Conservation (phyloP, 92 coral and sea anemone species). For the Palythoa grandis region DNA sequence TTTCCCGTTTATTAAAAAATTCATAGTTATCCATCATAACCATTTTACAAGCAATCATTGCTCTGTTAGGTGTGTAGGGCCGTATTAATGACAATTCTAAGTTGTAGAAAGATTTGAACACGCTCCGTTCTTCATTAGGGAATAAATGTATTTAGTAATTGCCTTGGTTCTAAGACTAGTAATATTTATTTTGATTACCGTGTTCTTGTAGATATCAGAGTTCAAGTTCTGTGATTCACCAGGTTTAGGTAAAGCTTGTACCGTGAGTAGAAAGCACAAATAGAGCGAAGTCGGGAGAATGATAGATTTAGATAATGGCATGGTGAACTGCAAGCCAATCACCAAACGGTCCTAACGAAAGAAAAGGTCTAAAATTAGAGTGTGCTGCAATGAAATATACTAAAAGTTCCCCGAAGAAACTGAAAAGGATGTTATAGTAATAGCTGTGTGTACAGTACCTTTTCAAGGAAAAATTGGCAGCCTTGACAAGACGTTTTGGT, state of each 20-base stretch:
- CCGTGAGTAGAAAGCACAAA: constrained; percentile 1
- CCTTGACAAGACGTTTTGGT: constrained; percentile 7
- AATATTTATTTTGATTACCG: constrained; percentile 18
- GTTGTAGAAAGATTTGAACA: not conserved
- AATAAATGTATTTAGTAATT: not conserved
- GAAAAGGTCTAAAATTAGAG: not conserved
- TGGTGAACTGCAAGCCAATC: not conserved
- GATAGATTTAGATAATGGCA: not conserved
- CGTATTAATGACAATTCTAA: not conserved
- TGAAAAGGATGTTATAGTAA: not conserved
- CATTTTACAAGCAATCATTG: no score
- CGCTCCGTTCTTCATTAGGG: not conserved
- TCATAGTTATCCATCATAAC: no score
- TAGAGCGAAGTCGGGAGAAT: not conserved
- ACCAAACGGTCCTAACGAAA: not conserved
- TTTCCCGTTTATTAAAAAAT: not conserved
- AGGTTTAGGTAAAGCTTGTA: not conserved
- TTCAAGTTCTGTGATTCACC: not conserved
- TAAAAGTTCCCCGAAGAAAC: not conserved
- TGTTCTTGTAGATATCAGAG: constrained; percentile 22
- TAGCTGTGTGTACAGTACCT: not conserved
- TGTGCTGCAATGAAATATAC: not conserved
- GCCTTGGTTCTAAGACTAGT: not conserved
- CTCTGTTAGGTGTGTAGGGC: not conserved
- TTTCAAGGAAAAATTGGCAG: not conserved